Conservation (phyloP, 1,140 invertebrate genomes). For the Trigoniulus corallinus region DNA sequence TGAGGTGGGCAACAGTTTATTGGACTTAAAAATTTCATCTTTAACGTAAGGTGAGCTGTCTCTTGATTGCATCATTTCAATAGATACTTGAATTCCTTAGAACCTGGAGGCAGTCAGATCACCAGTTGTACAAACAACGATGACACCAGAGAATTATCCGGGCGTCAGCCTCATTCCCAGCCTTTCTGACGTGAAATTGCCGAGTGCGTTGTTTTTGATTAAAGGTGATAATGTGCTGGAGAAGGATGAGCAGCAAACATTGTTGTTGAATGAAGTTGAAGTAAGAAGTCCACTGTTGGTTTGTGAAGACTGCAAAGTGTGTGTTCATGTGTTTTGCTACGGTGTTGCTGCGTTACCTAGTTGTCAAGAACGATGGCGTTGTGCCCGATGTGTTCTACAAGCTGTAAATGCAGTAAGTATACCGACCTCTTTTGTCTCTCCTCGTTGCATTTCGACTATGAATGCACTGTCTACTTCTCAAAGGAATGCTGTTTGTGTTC, state of each 20-base stretch:
- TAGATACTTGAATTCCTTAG: too few species aligned
- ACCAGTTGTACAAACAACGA: not conserved
- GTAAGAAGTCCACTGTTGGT: conserved; percentile 22
- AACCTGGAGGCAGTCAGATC: too few species aligned
- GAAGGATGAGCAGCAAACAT: not conserved
- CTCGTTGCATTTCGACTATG: conserved; percentile 20
- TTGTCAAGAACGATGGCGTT: conserved; percentile 19
- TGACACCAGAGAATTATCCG: too few species aligned
- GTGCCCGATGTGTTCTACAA: conserved; percentile 19
- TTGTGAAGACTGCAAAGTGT: conserved; percentile 26
- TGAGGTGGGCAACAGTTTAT: not conserved
- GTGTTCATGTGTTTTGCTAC: conserved; percentile 30
- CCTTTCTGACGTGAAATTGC: not conserved
- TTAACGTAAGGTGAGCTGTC: too few species aligned
- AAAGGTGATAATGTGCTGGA: not conserved
- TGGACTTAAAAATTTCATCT: not conserved
- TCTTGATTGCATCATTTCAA: too few species aligned
- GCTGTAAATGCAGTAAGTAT: conserved; percentile 12
- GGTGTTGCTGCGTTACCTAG: conserved; percentile 4
- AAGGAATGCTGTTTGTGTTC: conserved; percentile 34
- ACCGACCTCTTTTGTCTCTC: conserved; percentile 17
- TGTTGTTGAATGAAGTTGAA: too few species aligned
- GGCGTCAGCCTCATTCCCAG: too few species aligned
- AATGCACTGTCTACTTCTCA: not conserved
- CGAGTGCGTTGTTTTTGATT: not conserved